These are phyloP conservation scores for Microplitis manilae DNA, from an alignment of 2,888 invertebrate species.

Conservation along the genomic window DNA sequence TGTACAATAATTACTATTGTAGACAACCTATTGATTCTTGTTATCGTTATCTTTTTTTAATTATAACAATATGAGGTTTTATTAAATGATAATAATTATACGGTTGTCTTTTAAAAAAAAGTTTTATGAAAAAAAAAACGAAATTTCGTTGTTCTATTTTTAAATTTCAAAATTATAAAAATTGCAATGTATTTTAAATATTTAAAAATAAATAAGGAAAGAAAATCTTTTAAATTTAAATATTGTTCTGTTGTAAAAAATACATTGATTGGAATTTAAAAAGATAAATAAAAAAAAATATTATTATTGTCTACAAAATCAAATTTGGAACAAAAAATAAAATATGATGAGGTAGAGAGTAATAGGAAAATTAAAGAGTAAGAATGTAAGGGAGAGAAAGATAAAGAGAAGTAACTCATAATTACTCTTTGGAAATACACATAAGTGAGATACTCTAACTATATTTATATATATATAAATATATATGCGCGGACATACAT, in stretches of 20 bases:
- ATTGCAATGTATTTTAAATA: background rate
- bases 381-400: slow-evolving; percentile 14
- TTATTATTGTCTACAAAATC: slow-evolving; percentile 40
- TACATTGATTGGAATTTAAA: background rate
- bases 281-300: slow-evolving; percentile 24
- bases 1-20: background rate
- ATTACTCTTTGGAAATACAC: slow-evolving; percentile 57
- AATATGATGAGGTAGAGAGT: slow-evolving; percentile 3
- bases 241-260: slow-evolving; percentile 6
- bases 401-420: slow-evolving; percentile 9
- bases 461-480: slow-evolving; percentile 49
- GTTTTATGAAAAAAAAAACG: slow-evolving; percentile 3
- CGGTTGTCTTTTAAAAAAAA: slow-evolving; percentile 21
- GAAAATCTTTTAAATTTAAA: background rate
- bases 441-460: slow-evolving; percentile 63
- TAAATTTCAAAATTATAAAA: background rate
- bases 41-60: slow-evolving; percentile 37
- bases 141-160: background rate
- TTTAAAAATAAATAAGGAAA: background rate
- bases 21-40: slow-evolving; percentile 27
- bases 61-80: slow-evolving; percentile 22
- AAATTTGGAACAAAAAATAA: slow-evolving; percentile 44
- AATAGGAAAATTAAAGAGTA: background rate
- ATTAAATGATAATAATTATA: slow-evolving; percentile 13
- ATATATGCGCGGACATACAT: slow-evolving; percentile 57